Conservation (phyloP, 2,888 invertebrate species). For the Temnothorax ravouxi region DNA sequence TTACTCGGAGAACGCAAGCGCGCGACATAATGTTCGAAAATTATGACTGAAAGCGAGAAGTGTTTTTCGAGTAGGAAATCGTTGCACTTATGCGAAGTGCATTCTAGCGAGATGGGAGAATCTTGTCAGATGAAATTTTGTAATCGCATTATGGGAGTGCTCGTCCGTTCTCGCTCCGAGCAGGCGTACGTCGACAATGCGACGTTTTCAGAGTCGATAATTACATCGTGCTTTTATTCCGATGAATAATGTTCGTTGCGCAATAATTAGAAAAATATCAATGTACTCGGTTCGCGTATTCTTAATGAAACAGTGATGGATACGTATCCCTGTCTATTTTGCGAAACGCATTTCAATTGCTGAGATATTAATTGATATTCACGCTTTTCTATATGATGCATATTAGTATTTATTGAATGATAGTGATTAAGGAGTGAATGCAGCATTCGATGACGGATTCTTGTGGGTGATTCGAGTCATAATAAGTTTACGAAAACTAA, state of each 20-base stretch:
- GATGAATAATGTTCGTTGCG: slow-evolving; percentile 23
- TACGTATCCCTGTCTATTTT: neutral
- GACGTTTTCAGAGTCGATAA: slow-evolving; percentile 57
- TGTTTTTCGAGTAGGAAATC: slow-evolving; percentile 43
- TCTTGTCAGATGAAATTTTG: slow-evolving; percentile 59
- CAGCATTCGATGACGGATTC: neutral
- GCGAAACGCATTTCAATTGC: neutral
- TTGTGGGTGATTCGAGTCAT: neutral
- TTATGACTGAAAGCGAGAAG: slow-evolving; percentile 30
- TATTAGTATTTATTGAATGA: neutral
- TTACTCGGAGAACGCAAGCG: neutral
- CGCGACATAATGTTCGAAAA: slow-evolving; percentile 13
- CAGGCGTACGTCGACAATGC: slow-evolving; percentile 42
- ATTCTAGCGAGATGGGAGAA: slow-evolving; percentile 59
- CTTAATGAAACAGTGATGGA: neutral
- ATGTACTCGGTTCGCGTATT: neutral
- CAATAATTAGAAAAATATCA: slow-evolving; percentile 41
- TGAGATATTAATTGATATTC: neutral
- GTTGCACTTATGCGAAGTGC: slow-evolving; percentile 42
- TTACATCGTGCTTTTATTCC: slow-evolving; percentile 47
- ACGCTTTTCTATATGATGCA: neutral
- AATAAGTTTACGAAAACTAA: neutral
- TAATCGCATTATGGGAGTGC: slow-evolving; percentile 60
- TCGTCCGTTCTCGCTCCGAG: slow-evolving; percentile 17
- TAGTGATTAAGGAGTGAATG: neutral